Base-by-base conservation (phyloP, 2,888 invertebrate species). In the Drosophila percnosoma region DNA sequence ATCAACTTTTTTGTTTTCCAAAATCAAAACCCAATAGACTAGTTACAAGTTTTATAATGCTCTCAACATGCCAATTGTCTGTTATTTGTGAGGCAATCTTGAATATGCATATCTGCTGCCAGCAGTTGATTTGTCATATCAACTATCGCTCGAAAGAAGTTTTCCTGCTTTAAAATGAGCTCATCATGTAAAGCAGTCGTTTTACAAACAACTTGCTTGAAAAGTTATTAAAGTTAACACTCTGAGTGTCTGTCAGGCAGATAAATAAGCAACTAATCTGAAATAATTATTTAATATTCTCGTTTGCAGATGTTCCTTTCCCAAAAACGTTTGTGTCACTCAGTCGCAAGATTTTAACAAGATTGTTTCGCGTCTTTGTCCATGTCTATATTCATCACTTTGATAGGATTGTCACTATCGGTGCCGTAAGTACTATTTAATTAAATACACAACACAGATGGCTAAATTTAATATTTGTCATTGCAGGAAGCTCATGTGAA, bases 321-420 rank as follows among this genome's bases (percentile, higher is more conserved):
- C 98, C 98, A 6, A 97, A 96, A 92, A 96, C 96, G 59, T 98
- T 98, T 93, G 91, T 95, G 34, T 95, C 95, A 34, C 94, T 96
- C 18, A 97, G 97, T 91, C 96, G 97, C 86, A 98, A 98, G 93
- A 98, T 98, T 77, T 93, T 98, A 82, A 97, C 98, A 0, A 94
- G 98, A 58, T 93, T 98, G 51, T 98, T 97, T 93, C 94, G 98
- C 80, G 97, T 98, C 5, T 98, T 98, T 93, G 98, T 98, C 1
- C 98, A 98, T 92, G 97, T 98, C 51, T 98, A 98, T 91, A 98
- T 98, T 77, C 98, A 98, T 93, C 98, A 98, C 92, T 98, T 98
- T 92, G 98, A 98, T 91, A 95, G 97, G 86, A 95, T 98, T 73
- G 96, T 97, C 31, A 95, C 96, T 52, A 96, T 98, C 86, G 97